Evolutionary conservation across 2,113 vertebrate genomes (phyloP), one percentile per base, ranked within the genome.

Genomic region (Cochlearius cochlearius): DNA sequence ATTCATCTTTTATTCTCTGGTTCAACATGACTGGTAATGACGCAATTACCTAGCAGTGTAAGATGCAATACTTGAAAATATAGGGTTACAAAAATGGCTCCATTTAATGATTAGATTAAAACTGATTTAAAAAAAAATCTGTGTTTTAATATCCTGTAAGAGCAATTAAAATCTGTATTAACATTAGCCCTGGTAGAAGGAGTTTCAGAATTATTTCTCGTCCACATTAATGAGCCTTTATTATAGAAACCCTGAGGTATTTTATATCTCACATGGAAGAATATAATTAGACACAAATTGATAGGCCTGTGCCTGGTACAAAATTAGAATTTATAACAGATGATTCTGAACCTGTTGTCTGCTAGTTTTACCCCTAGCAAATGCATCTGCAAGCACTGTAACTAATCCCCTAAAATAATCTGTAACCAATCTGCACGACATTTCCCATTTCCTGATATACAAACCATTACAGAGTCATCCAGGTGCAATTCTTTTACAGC

Each of bases 271-370:
- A 97, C 97, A 96, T 91, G 94, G 93, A 98, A 96, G 93, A 96
- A 93, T 92, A 96, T 97, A 98, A 98, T 98, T 98, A 98, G 98
- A 97, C 97, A 96, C 71, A 97, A 98, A 98, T 97, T 98, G 96
- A 98, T 98, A 95, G 81, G 73, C 87, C 93, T 94, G 66, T 78
- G 90, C 94, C 92, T 96, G 72, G 95, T 96, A 96, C 95, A 97
- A 96, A 97, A 97, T 93, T 91, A 96, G 95, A 98, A 98, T 98
- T 97, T 98, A 95, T 97, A 96, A 95, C 49, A 88, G 93, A 94
- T 92, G 87, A 97, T 91, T 94, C 43, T 91, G 95, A 97, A 98
- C 94, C 93, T 94, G 92, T 96, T 95, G 79, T 97, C 92, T 96
- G 83, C 49, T 93, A 5, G 68, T 95, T 94, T 96, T 95, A 94